Evolutionary conservation across 1,140 invertebrate species (phyloP).

Genomic region (Calosoma granatense): DNA sequence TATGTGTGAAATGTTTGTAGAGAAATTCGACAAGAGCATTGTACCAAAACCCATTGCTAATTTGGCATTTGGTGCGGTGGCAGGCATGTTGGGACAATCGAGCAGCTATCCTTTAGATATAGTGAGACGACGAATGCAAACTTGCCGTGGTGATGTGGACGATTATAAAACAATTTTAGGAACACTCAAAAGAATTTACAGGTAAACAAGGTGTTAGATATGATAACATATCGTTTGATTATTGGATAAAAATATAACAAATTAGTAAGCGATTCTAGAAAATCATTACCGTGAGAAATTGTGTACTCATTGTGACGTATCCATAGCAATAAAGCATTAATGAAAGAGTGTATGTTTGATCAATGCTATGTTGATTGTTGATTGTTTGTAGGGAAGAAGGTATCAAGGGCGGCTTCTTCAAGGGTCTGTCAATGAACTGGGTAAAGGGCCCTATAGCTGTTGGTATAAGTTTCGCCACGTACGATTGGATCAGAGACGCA

Average conservation of each 20-base stretch:
- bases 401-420: constrained; percentile 82
- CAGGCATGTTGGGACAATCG: constrained; percentile 90
- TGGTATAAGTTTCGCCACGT: constrained; percentile 96
- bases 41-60: constrained; percentile 49
- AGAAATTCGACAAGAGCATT: constrained; percentile 22
- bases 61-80: constrained; percentile 77
- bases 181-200: constrained; percentile 53
- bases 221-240: not conserved
- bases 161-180: constrained; percentile 48
- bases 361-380: constrained; percentile 10
- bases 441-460: constrained; percentile 97
- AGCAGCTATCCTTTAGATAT: constrained; percentile 94
- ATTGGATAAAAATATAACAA: no score
- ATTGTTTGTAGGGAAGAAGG: constrained; percentile 78
- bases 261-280: no score
- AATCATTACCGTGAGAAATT: no score
- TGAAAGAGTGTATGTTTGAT: no score
- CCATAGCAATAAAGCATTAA: no score
- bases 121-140: constrained; percentile 78
- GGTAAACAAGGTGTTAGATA: constrained; percentile 32
- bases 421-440: constrained; percentile 99
- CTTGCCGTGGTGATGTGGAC: constrained; percentile 44
- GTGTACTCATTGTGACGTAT: no score
- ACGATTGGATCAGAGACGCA: constrained; percentile 68
- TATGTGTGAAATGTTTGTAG: constrained; percentile 16